Conservation (phyloP, 2,113 vertebrate species). For the Equus przewalskii region DNA sequence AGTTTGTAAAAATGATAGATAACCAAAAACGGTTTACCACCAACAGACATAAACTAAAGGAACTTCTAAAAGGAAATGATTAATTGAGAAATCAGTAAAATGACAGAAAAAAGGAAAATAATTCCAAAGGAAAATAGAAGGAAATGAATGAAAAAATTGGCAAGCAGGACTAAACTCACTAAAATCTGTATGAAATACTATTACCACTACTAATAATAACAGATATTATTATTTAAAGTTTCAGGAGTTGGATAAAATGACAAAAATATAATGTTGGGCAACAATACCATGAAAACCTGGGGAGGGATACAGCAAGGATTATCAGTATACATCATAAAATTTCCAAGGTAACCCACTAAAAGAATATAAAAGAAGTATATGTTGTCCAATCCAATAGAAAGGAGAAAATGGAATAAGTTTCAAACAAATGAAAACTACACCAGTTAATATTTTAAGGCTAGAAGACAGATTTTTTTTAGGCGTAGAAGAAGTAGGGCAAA, state of each 20-base stretch:
- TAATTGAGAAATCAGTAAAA: not conserved
- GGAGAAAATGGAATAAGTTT: not conserved
- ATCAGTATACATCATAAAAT: not conserved
- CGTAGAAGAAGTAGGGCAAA: not conserved
- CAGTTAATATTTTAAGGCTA: conserved; percentile 2
- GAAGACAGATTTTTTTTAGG: not conserved
- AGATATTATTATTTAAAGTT: conserved; percentile 14
- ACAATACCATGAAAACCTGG: not conserved
- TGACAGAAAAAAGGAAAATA: not conserved
- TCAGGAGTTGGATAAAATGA: not conserved
- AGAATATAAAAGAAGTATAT: not conserved
- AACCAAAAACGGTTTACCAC: not conserved
- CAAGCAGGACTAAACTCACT: not conserved
- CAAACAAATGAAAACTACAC: not conserved
- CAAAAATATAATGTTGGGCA: not conserved
- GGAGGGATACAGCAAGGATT: not conserved
- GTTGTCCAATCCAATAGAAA: not conserved
- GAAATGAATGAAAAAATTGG: not conserved
- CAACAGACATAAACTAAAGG: conserved; percentile 3
- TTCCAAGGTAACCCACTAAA: not conserved
- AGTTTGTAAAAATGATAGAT: not conserved
- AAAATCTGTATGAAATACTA: conserved; percentile 7
- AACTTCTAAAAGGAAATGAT: conserved; percentile 4
- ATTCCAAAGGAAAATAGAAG: conserved; percentile 25
- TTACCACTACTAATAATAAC: not conserved